A percentile compares a stretch with the other conserved stretches of the same genome.
Evolutionary conservation across 2,797 vertebrate genomes (phyloP).

Genomic region (Tokudaia muenninki): DNA sequence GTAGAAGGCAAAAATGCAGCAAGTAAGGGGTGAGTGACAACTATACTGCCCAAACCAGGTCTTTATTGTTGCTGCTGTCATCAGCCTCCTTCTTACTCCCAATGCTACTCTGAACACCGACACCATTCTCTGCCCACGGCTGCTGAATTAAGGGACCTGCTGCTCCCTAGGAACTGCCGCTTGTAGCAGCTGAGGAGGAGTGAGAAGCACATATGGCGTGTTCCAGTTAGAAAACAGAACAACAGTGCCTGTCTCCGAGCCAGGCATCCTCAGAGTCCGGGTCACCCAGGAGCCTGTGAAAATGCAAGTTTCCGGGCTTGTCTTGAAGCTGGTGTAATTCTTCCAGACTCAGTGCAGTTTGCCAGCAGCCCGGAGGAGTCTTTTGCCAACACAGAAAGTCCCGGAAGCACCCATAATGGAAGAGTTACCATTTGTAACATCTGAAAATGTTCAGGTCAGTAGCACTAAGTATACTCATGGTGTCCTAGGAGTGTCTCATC

Average conservation of each 20-base stretch:
- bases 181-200: slow-evolving; percentile 41
- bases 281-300: not conserved
- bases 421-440: not conserved
- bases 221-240: slow-evolving; percentile 31
- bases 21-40: no score
- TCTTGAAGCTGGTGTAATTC: not conserved
- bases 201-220: slow-evolving; percentile 24
- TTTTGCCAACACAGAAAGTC: not conserved
- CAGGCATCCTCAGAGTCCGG: not conserved
- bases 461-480: rapidly evolving
- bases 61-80: not conserved
- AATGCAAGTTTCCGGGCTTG: not conserved
- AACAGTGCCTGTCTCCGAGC: not conserved
- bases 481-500: not conserved
- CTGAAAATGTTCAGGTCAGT: not conserved
- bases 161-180: not conserved
- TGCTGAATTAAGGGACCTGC: not conserved
- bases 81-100: not conserved
- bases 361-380: not conserved
- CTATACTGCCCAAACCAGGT: not conserved
- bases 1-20: not conserved
- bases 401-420: not conserved
- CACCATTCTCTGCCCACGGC: not conserved
- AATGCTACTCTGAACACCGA: not conserved
- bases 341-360: not conserved